phyloP scores from a whole-genome alignment of 1,140 invertebrate genomes.

The Drosophila persimilis region DNA sequence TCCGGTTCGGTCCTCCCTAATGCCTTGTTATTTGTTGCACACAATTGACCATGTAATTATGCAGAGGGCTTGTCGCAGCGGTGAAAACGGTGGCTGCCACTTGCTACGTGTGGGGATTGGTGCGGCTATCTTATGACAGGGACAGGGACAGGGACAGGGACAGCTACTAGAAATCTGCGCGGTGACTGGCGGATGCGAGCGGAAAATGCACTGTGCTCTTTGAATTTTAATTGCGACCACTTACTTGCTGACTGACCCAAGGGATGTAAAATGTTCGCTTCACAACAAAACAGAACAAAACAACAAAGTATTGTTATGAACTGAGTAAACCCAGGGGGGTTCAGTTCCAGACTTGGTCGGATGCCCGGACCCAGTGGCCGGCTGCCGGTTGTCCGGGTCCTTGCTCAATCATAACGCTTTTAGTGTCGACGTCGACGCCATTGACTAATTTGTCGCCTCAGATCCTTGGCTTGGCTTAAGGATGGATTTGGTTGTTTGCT shows the following conservation, averaged over 20 bases:
- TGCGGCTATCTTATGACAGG: conserved; percentile 24
- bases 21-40: conserved; percentile 63
- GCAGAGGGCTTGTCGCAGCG: conserved; percentile 16
- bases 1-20: conserved; percentile 19
- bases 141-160: conserved; percentile 19
- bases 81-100: too few species aligned
- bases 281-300: neutral
- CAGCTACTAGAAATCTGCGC: conserved; percentile 28
- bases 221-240: conserved; percentile 66
- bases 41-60: conserved; percentile 71
- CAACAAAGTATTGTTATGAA: too few species aligned
- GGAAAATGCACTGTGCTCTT: conserved; percentile 68
- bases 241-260: conserved; percentile 30
- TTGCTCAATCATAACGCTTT: conserved; percentile 59
- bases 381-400: neutral
- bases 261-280: conserved; percentile 13
- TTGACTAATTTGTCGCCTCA: conserved; percentile 73
- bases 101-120: conserved; percentile 41
- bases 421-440: conserved; percentile 49
- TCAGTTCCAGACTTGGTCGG: too few species aligned
- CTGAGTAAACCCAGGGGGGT: too few species aligned
- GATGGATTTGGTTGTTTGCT: conserved; percentile 29
- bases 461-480: conserved; percentile 52
- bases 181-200: too few species aligned
- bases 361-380: too few species aligned